Evolutionary conservation across 2,797 vertebrate genomes (phyloP).

Genomic region (Bufotes viridis): DNA sequence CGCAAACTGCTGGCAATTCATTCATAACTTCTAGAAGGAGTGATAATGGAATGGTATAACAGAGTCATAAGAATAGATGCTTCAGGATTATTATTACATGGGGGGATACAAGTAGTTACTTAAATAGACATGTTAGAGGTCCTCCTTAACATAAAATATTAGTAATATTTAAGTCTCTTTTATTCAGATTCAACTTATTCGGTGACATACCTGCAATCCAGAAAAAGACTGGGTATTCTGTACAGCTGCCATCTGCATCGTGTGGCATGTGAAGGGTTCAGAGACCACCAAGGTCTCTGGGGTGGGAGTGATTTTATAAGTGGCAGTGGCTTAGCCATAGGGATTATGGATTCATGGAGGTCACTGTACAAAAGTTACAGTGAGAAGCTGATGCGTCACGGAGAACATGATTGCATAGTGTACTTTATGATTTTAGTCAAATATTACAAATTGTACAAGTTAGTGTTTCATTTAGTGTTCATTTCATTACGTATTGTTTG

Average conservation of each 20-base stretch:
- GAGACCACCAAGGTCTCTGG: neutral
- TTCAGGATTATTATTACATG: neutral
- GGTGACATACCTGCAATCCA: neutral
- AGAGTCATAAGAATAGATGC: too few species aligned
- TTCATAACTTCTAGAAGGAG: too few species aligned
- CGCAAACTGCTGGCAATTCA: too few species aligned
- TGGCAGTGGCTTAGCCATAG: neutral
- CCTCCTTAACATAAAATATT: neutral
- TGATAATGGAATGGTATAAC: too few species aligned
- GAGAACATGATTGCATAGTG: neutral
- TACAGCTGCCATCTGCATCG: neutral
- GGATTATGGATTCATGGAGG: neutral
- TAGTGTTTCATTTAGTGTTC: slow-evolving; percentile 20
- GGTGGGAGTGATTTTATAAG: neutral
- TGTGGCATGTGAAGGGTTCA: neutral
- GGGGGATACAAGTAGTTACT: too few species aligned
- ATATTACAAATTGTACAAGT: neutral
- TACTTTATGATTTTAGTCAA: neutral
- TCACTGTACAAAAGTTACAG: neutral
- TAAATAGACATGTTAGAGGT: neutral
- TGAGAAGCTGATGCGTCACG: neutral
- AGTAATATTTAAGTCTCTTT: neutral
- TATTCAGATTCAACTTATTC: neutral
- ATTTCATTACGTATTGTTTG: slow-evolving; percentile 28
- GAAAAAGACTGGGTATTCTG: too few species aligned